phyloP scores from a whole-genome alignment of 2,888 invertebrate species.

The Zhuqinia jingwanae region DNA sequence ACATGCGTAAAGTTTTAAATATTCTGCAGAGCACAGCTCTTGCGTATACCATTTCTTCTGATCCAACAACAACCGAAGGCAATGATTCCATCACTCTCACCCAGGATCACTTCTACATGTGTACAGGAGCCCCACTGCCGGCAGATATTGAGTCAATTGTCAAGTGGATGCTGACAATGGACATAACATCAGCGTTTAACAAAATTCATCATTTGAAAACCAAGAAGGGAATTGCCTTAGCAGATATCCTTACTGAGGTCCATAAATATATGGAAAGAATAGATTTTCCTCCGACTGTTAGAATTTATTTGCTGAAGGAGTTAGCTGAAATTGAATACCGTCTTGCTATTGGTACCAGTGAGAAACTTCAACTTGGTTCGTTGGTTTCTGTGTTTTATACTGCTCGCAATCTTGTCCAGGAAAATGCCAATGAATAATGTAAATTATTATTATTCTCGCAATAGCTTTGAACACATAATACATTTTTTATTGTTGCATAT shows the following conservation, averaged over 20 bases:
- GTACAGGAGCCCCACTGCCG: conserved; percentile 97
- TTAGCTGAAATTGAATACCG: conserved; percentile 95
- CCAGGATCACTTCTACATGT: conserved; percentile 95
- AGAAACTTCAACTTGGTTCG: conserved; percentile 93
- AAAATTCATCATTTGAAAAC: conserved; percentile 90
- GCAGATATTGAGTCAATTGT: conserved; percentile 93
- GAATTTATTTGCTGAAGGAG: conserved; percentile 90
- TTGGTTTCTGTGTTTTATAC: conserved; percentile 93
- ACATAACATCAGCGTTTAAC: conserved; percentile 88
- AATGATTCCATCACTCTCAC: conserved; percentile 86
- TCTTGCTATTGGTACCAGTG: conserved; percentile 92
- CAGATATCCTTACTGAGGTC: conserved; percentile 95
- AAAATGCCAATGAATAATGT: conserved; percentile 65
- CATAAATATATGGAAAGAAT: conserved; percentile 93
- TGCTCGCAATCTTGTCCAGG: conserved; percentile 83
- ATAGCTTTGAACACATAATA: no score
- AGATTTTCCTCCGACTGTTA: conserved; percentile 90
- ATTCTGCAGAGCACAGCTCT: conserved; percentile 97
- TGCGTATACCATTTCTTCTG: conserved; percentile 84
- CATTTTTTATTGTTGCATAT: conserved; percentile 12
- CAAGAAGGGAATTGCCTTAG: conserved; percentile 94
- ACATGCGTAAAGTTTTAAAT: conserved; percentile 98
- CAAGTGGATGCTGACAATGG: conserved; percentile 91
- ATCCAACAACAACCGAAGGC: conserved; percentile 69
- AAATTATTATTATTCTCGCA: no score